These are phyloP conservation scores for Andricus quercusramuli DNA, from an alignment of 2,888 invertebrate genomes.

Conservation along the genomic window DNA sequence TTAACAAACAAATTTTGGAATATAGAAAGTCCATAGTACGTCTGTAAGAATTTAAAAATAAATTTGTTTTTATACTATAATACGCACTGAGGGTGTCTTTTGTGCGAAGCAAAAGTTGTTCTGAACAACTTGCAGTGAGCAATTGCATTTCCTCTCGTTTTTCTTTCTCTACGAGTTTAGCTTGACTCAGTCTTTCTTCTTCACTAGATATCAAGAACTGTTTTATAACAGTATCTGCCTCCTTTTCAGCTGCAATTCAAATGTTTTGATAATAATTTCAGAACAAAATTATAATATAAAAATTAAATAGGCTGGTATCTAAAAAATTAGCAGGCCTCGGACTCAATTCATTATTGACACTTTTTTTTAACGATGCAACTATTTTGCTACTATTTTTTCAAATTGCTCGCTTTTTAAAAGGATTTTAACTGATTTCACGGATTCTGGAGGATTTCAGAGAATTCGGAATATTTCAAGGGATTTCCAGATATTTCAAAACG, in stretches of 20 bases:
- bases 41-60: background rate
- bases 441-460: too few species aligned
- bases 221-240: constrained; percentile 84
- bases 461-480: too few species aligned
- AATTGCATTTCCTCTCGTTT: constrained; percentile 84
- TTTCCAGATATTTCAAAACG: too few species aligned
- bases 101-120: constrained; percentile 81
- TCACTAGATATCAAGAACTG: constrained; percentile 83
- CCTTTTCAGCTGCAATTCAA: constrained; percentile 81
- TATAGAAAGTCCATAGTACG: background rate
- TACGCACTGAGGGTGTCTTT: constrained; percentile 82
- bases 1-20: background rate
- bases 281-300: background rate
- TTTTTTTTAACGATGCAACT: too few species aligned
- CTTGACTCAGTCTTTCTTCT: constrained; percentile 82
- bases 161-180: constrained; percentile 83
- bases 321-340: too few species aligned
- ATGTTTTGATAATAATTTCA: background rate
- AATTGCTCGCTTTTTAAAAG: too few species aligned
- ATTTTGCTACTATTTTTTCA: too few species aligned
- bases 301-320: too few species aligned
- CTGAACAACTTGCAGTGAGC: constrained; percentile 81
- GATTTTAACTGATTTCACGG: too few species aligned
- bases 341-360: too few species aligned
- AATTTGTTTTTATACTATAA: background rate